Evolutionary conservation across 2,888 invertebrate species (phyloP), one percentile per base, ranked within the genome.

Genomic region (Liopterus haemorrhoidalis): DNA sequence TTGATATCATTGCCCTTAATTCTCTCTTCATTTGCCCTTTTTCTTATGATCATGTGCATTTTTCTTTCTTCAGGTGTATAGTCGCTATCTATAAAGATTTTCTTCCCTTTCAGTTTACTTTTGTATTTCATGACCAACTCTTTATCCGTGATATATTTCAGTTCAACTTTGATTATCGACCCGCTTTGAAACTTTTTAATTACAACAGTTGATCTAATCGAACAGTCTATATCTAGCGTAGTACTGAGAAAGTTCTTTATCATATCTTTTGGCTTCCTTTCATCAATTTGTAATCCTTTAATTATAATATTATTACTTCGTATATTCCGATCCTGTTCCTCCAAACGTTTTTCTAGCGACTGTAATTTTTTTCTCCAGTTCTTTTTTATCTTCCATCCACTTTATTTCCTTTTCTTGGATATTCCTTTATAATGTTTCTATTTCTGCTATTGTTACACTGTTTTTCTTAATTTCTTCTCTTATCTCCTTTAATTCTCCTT

Each of bases 61-160:
- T 28, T 28, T n/a, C 28, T 28, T n/a, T 28, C 28, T n/a, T 28
- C 28, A 11, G n/a, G n/a, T 11, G 28, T 28, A 5, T 5, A 28
- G 12, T 28, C n/a, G 12, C 12, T 28, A n/a, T n/a, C 11, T 4
- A 28, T 28, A 28, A 11, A 28, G 12, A 28, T 28, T 5, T n/a
- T 4, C 12, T n/a, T 28, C 12, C n/a, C 28, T 28, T n/a, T n/a
- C n/a, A 28, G n/a, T n/a, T 28, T 28, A n/a, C 12, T 31, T 14
- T 31, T 31, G 18, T 31, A 16, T 12, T 31, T 31, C 31, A 31
- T 31, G 16, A 31, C 31, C 18, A 16, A 9, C 8, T 9, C 31
- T 31, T 31, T 31, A 31, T 6, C 31, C 14, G 14, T 18, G 14
- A 12, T 3, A 12, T 31, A 9, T 6, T 31, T 18, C 18, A 31